Evolutionary conservation across 2,113 vertebrate genomes (phyloP), one percentile per base, ranked within the genome.

Genomic region (Lota lota): DNA sequence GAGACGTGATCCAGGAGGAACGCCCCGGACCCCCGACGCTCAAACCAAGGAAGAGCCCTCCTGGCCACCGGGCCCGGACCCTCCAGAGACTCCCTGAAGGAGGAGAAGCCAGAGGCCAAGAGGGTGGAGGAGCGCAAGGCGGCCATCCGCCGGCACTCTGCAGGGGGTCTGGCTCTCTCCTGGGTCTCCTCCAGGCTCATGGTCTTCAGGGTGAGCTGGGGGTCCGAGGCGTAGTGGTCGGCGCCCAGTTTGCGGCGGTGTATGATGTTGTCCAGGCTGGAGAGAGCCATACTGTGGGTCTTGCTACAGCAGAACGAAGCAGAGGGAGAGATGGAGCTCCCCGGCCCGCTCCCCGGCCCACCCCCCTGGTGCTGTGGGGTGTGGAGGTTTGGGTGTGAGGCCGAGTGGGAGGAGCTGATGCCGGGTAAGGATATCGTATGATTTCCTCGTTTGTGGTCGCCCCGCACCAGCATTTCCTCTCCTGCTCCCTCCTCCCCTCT

Each of bases 161-260:
- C 16, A 0, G 81, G 70, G 22, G 85, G 81, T 83, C 82, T 93
- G 0, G 68, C 73, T 77, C 10, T 91, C 87, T 77, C 93, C 89
- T 63, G 82, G 47, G n/a, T 62, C 24, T 86, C 83, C 22, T 77
- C 76, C 0, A 73, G 40, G 69, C 78, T 2, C 77, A 83, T 76
- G 21, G 70, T 69, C 69, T 78, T 75, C 14, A 69, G 33, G 0
- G 89, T 79, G 40, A 95, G 89, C 79, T 95, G 95, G 14, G 95
- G 94, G 81, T 96, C 92, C 0, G 94, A 97, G 78, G 92, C 92
- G 70, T 95, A 95, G 82, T 94, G 93, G 79, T 93, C 93, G n/a
- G 92, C 70, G 5, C 94, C 94, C 0, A 93, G 80, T 24, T 90
- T 92, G 80, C 89, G 90, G 66, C 90, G 94, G 64, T 93, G 93